Percentiles rank a stretch among this genome's conserved stretches.
These are phyloP conservation scores for Diprion similis DNA, from an alignment of 1,140 invertebrate genomes.

Conservation along the genomic window DNA sequence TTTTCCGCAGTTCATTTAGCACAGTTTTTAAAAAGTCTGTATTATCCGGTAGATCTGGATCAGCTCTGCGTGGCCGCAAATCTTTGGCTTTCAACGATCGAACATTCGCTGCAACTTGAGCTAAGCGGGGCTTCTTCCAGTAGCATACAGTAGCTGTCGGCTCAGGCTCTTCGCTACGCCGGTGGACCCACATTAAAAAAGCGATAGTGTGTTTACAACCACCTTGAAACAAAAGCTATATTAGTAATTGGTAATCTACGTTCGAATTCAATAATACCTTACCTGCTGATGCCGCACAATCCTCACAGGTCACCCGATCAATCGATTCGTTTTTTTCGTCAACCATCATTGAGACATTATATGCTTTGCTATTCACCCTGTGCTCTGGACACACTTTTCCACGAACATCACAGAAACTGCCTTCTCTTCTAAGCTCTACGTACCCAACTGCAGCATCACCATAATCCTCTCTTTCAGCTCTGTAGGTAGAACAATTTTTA, in stretches of 20 bases:
- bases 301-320: constrained; percentile 37
- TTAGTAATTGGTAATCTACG: neutral
- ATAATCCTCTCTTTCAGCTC: too few relatives aligned
- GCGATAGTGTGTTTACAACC: constrained; percentile 55
- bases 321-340: constrained; percentile 29
- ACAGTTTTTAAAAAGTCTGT: constrained; percentile 23
- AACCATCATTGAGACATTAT: constrained; percentile 20
- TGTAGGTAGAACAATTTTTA: too few relatives aligned
- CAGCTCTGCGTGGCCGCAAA: constrained; percentile 17
- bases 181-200: constrained; percentile 53
- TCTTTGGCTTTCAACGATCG: constrained; percentile 29
- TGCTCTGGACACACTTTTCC: too few relatives aligned
- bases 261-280: neutral
- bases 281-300: constrained; percentile 36
- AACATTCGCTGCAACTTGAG: constrained; percentile 28
- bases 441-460: too few relatives aligned
- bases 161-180: constrained; percentile 51
- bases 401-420: too few relatives aligned
- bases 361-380: constrained; percentile 21
- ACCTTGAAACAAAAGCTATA: constrained; percentile 27
- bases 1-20: constrained; percentile 17
- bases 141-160: constrained; percentile 49
- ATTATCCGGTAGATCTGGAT: constrained; percentile 10
- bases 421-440: too few relatives aligned
- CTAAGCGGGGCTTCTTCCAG: constrained; percentile 35